Evolutionary conservation across 1,140 invertebrate species (phyloP), one percentile per base, ranked within the genome.

Genomic region (Scylla paramamosain): DNA sequence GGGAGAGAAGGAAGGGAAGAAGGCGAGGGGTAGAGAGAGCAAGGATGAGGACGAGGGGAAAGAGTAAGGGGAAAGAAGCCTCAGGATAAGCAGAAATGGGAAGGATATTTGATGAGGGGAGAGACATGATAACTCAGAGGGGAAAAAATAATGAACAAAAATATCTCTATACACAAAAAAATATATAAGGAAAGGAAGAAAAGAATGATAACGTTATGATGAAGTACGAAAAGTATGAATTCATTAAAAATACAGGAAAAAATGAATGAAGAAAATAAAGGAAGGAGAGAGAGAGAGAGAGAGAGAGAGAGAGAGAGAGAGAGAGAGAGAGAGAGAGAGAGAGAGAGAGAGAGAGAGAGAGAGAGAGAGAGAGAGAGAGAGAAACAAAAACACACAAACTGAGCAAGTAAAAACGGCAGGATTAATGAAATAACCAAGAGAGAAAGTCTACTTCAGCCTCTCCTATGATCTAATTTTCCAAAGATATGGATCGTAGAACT

Each of bases 321-420:
- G 87, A 88, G 46, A 88, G 87, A 88, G 46, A 88, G 87, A 48
- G 87, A 45, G 67, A 77, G 67, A 77, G 67, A 77, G 67, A 77
- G 67, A 77, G 67, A 77, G 67, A 77, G 67, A 77, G 67, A 77
- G 67, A 77, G 67, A 77, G 67, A 77, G 67, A 77, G 67, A 77
- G 67, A 77, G 67, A 77, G 67, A 77, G 67, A 77, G 67, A 77
- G 67, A 77, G 67, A 77, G 67, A 77, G 67, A 77, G 67, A 77
- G 20, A 77, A 77, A 77, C 12, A n/a, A 77, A 25, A n/a, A 77
- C 12, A 59, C 12, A 59, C 52, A 59, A 59, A 59, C 52, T 12
- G 52, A 59, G 12, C 12, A n/a, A 20, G n/a, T n/a, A 77, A 77
- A 77, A n/a, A n/a, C 20, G 20, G 67, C 67, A 77, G 20, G 67